phyloP scores from a whole-genome alignment of 2,113 vertebrate genomes.

The Poicephalus gulielmi region DNA sequence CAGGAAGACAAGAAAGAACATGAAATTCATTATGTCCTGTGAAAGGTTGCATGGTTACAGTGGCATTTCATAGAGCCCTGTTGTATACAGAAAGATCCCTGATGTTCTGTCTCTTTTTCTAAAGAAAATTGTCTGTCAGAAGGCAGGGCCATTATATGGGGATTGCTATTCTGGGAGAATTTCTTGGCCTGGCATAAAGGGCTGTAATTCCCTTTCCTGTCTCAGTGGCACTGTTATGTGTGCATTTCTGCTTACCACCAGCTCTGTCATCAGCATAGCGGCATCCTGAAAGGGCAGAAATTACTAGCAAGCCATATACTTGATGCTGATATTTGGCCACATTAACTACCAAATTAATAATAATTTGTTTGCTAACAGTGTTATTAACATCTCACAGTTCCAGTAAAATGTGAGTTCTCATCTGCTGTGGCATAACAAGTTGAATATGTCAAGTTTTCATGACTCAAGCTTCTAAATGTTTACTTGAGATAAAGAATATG shows the following conservation, averaged over 20 bases:
- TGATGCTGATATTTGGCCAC: not conserved
- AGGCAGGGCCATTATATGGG: not conserved
- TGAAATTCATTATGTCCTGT: not conserved
- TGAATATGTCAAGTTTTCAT: not conserved
- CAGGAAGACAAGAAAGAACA: not conserved
- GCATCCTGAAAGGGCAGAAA: not conserved
- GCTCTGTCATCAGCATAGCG: not conserved
- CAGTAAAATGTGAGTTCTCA: not conserved
- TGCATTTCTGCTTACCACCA: not conserved
- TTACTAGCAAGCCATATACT: not conserved
- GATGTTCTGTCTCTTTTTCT: not conserved
- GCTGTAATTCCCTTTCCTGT: not conserved
- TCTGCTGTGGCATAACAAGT: not conserved
- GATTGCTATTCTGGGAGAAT: not conserved
- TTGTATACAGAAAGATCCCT: not conserved
- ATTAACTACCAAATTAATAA: not conserved
- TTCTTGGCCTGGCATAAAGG: not conserved
- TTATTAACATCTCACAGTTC: not conserved
- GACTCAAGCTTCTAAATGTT: not conserved
- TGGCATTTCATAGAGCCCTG: not conserved
- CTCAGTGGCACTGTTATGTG: not conserved
- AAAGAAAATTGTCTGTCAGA: not conserved
- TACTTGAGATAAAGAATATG: not conserved
- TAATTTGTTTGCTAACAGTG: not conserved
- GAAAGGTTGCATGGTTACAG: not conserved